Conservation (phyloP, 2,888 invertebrate genomes). For the Machimus atricapillus region DNA sequence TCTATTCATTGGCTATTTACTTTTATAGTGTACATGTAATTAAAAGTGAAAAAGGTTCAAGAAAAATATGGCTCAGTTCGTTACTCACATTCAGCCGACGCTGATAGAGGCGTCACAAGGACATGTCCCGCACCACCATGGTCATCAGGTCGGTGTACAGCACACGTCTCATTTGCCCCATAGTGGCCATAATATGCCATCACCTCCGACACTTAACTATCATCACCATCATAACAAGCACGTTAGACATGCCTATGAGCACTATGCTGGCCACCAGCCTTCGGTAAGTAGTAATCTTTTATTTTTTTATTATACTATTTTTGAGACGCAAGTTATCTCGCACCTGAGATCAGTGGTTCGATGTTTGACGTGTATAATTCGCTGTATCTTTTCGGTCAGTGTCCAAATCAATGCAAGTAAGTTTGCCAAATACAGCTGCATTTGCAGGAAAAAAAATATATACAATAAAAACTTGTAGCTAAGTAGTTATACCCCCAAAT, state of each 20-base stretch:
- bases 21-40: background rate
- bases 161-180: slow-evolving; percentile 62
- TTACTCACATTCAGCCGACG: slow-evolving; percentile 68
- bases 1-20: background rate
- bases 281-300: slow-evolving; percentile 26
- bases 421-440: background rate
- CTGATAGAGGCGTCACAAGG: slow-evolving; percentile 67
- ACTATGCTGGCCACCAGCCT: slow-evolving; percentile 41
- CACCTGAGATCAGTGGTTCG: background rate
- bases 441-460: background rate
- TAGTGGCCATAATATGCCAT: slow-evolving; percentile 63
- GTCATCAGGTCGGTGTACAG: slow-evolving; percentile 62
- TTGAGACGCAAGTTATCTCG: background rate
- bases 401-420: slow-evolving; percentile 15
- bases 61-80: slow-evolving; percentile 67
- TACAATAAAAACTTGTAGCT: background rate
- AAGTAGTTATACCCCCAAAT: background rate
- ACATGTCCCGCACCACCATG: slow-evolving; percentile 66
- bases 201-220: slow-evolving; percentile 57
- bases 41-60: slow-evolving; percentile 19
- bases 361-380: background rate
- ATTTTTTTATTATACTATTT: background rate
- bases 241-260: slow-evolving; percentile 45
- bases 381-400: background rate
- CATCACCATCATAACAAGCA: slow-evolving; percentile 51